Evolutionary conservation across 2,797 vertebrate genomes (phyloP).

Genomic region (Eutrigla gurnardus): DNA sequence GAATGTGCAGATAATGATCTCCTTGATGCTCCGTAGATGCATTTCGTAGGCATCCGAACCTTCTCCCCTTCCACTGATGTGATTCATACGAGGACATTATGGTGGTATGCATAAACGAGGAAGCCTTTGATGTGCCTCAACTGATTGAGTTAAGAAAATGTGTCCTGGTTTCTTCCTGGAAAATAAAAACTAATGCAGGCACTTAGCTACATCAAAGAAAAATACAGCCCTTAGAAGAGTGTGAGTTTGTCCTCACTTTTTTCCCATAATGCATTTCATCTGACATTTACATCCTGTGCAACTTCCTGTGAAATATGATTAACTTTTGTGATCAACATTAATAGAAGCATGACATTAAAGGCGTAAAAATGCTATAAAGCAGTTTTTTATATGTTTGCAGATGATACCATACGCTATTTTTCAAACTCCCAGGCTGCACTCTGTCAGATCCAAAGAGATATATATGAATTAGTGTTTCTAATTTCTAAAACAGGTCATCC

Average conservation of each 20-base stretch:
- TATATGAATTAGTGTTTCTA: too few species aligned
- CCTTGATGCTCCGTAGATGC: background rate
- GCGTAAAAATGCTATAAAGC: too few species aligned
- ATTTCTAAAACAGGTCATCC: too few species aligned
- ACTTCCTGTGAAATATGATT: background rate
- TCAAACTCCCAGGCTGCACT: too few species aligned
- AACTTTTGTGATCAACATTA: background rate
- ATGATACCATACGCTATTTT: background rate
- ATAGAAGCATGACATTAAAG: too few species aligned
- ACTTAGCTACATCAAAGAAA: conserved; percentile 37
- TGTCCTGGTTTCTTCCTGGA: conserved; percentile 40
- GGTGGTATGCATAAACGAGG: background rate
- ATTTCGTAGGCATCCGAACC: background rate
- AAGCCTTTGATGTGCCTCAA: conserved; percentile 24
- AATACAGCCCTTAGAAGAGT: conserved; percentile 8
- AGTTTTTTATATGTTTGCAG: conserved; percentile 24
- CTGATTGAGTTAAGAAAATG: conserved; percentile 6
- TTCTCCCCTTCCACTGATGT: background rate
- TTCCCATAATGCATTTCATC: conserved; percentile 12
- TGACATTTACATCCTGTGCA: background rate
- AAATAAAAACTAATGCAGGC: conserved; percentile 42
- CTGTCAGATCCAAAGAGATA: too few species aligned
- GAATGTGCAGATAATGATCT: background rate
- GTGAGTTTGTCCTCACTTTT: conserved; percentile 6
- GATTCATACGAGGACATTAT: background rate